These are phyloP conservation scores for Myathropa florea DNA, from an alignment of 2,888 invertebrate species.

Conservation along the genomic window DNA sequence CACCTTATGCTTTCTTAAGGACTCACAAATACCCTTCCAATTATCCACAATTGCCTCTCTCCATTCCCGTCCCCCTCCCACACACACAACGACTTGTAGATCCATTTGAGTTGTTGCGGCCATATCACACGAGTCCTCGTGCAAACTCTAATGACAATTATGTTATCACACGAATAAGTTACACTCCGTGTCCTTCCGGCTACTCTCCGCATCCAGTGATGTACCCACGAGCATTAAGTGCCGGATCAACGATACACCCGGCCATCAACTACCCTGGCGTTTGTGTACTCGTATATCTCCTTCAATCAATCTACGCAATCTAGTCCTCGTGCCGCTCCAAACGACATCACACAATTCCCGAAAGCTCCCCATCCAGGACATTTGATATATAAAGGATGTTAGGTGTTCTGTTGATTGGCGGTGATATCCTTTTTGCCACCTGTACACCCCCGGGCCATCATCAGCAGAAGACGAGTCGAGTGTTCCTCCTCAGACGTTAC, in stretches of 20 bases:
- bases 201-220: slow-evolving; percentile 37
- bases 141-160: slow-evolving; percentile 66
- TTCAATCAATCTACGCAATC: slow-evolving; percentile 71
- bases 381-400: slow-evolving; percentile 39
- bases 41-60: background rate
- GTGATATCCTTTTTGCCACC: slow-evolving; percentile 64
- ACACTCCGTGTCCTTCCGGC: slow-evolving; percentile 55
- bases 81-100: background rate
- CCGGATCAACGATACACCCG: slow-evolving; percentile 56
- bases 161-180: slow-evolving; percentile 67
- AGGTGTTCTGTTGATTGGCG: slow-evolving; percentile 63
- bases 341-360: slow-evolving; percentile 48
- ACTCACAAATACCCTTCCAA: background rate
- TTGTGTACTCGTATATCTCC: slow-evolving; percentile 37
- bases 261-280: slow-evolving; percentile 5
- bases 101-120: slow-evolving; percentile 10
- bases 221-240: slow-evolving; percentile 68
- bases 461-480: background rate
- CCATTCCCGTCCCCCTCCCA: background rate
- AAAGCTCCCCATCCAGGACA: slow-evolving; percentile 40
- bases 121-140: slow-evolving; percentile 40
- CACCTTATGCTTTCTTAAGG: background rate
- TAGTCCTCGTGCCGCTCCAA: slow-evolving; percentile 43
- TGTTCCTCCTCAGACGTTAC: slow-evolving; percentile 29
- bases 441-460: slow-evolving; percentile 18